Percentiles rank a stretch among this genome's conserved stretches.
Conservation (phyloP, 2,797 vertebrate species). For the Staurois parvus region DNA sequence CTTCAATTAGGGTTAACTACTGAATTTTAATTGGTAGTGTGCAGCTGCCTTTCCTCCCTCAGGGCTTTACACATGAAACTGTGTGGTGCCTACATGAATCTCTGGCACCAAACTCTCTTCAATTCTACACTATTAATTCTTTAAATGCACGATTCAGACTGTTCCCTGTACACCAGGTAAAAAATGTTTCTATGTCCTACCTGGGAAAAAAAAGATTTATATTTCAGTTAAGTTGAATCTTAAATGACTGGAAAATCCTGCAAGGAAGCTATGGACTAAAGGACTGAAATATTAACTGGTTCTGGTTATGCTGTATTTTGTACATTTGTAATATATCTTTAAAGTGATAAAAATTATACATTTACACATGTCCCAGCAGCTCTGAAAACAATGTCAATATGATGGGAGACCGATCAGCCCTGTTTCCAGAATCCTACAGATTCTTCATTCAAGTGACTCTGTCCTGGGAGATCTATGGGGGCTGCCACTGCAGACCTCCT, state of each 20-base stretch:
- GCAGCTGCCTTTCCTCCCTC: conserved; percentile 14
- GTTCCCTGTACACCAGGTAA: background rate
- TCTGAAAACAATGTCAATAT: too few species aligned
- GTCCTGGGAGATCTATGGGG: too few species aligned
- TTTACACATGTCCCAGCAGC: too few species aligned
- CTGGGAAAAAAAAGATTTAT: background rate
- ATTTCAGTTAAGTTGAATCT: background rate
- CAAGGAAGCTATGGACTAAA: background rate
- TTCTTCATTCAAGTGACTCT: too few species aligned
- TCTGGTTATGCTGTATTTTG: too few species aligned
- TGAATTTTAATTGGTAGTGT: conserved; percentile 42
- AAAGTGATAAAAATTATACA: too few species aligned
- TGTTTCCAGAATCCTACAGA: too few species aligned
- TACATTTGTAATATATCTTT: too few species aligned
- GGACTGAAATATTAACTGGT: too few species aligned
- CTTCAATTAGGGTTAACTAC: conserved; percentile 31
- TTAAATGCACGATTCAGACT: background rate
- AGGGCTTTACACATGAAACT: conserved; percentile 39
- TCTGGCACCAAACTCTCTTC: conserved; percentile 3
- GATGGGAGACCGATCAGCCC: too few species aligned
- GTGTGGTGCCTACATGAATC: conserved; percentile 1
- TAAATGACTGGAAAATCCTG: background rate
- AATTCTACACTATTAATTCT: background rate
- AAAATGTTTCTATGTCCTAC: background rate
- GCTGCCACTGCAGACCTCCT: too few species aligned